phyloP scores from a whole-genome alignment of 2,888 invertebrate genomes.

The Lepidochrysops patricia region DNA sequence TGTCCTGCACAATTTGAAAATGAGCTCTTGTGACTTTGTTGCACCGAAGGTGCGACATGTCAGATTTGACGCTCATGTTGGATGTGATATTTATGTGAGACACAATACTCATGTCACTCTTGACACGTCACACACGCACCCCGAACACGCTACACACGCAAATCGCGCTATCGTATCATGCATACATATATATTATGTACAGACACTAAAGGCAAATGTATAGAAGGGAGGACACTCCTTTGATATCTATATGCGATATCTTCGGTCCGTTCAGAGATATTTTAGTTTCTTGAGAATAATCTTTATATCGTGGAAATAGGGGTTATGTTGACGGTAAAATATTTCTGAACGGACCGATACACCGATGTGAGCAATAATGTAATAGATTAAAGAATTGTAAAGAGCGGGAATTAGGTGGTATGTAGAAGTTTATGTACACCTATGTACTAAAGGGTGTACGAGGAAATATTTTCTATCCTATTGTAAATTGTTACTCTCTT shows the following conservation, averaged over 20 bases:
- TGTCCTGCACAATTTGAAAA: too few relatives aligned
- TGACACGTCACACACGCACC: conserved; percentile 9
- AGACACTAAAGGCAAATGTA: background rate
- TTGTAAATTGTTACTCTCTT: too few relatives aligned
- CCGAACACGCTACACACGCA: background rate
- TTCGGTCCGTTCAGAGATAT: too few relatives aligned
- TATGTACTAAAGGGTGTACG: too few relatives aligned
- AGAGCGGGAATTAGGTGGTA: background rate
- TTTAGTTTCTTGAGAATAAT: too few relatives aligned
- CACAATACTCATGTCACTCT: background rate
- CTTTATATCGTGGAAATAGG: too few relatives aligned
- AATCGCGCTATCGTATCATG: conserved; percentile 1
- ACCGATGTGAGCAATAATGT: conserved; percentile 11
- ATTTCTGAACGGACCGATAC: too few relatives aligned
- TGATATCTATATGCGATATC: background rate
- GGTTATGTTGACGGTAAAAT: too few relatives aligned
- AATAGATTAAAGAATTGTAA: conserved; percentile 10
- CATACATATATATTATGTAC: background rate
- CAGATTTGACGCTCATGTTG: background rate
- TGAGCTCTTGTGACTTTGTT: too few relatives aligned
- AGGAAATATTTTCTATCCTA: too few relatives aligned
- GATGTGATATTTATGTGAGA: background rate
- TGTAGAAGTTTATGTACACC: background rate
- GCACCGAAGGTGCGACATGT: too few relatives aligned
- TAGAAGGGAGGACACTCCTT: background rate